Base-by-base conservation (phyloP, 2,888 invertebrate species). In the Spodoptera picta region DNA sequence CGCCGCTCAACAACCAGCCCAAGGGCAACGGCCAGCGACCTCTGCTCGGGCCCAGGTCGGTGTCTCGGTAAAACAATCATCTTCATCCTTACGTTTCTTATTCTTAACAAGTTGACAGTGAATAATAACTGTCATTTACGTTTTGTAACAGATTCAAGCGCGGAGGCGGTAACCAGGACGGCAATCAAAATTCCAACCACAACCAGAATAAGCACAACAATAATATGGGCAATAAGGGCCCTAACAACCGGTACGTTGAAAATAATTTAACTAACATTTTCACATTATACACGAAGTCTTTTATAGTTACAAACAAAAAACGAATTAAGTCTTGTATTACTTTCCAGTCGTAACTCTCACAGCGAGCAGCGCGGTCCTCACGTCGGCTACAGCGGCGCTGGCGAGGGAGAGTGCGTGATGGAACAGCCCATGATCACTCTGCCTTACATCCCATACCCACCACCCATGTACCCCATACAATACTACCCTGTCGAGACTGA, bases 401-500 rank as follows among this genome's bases (percentile, higher is more conserved):
- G 76, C 52, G 84, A 83, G 64, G 83, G 69, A 63, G 88, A 86
- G 69, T 83, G 84, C 71, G 77, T 74, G 12, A n/a, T 83, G 65
- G 90, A 90, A 71, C 83, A 78, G 66, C 87, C 88, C 46, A 46
- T 92, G 68, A 74, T 91, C 23, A 73, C 87, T 46, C 75, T 91
- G 80, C 91, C 94, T n/a, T 93, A 92, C 89, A 85, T 93, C 52
- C 88, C 90, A 46, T 94, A 94, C 87, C 93, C 94, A 79, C 94
- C 94, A 71, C 93, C 94, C 48, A 75, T 93, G 64, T 94, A 93
- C 88, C 91, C 92, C 66, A 63, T 93, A 56, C 93, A 90, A 50
- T 94, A 92, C 88, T 94, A 92, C 85, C 90, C 91, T 4, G 75
- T 92, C 23, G 94, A 94, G 42, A 68, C 87, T n/a, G 93, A 92